Base-by-base conservation (phyloP, 2,797 vertebrate species). In the Malurus leucopterus region DNA sequence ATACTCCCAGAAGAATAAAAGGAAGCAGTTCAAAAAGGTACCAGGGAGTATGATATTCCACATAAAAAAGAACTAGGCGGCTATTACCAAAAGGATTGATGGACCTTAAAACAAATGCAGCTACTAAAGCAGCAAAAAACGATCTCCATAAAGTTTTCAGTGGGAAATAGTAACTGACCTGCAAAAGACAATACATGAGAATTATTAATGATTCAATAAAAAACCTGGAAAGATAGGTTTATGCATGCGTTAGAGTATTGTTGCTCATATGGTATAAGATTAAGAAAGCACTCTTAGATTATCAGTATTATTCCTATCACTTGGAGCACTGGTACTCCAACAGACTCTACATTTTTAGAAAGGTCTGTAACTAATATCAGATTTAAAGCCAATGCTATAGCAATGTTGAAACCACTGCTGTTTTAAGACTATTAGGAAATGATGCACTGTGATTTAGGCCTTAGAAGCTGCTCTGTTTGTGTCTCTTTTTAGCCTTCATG, bases 161-260 rank as follows among this genome's bases (percentile, higher is more conserved):
- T 30, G 99, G 99, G 97, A 99, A 99, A 96, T 99, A 99, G 95
- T 99, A 99, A 96, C 99, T 99, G 96, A 99, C 99, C 99, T 99
- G 96, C 79, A 91, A 96, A 92, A 92, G 44, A 44, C 65, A 88
- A 76, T 9, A 86, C 27, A 75, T 40, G 47, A 76, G 10, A 85
- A 77, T 88, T 67, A 90, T 69, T 49, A 80, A 7, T 40, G n/a
- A 67, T 23, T 64, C 43, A 47, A 43, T 88, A 81, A 44, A 70
- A 75, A 63, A 64, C 30, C 22, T 19, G 12, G 17, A 49, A 84
- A 76, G 21, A 67, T 8, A 18, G 3, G 9, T 30, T 57, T 30
- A 71, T 77, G 46, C 32, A 71, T 0, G 1, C 63, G 8, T 43
- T 53, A 57, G 18, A 79, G 44, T 40, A 23, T 29, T 71, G 43